Evolutionary conservation across 2,888 invertebrate genomes (phyloP), one percentile per base, ranked within the genome.

Genomic region (Meteorus cinctellus): DNA sequence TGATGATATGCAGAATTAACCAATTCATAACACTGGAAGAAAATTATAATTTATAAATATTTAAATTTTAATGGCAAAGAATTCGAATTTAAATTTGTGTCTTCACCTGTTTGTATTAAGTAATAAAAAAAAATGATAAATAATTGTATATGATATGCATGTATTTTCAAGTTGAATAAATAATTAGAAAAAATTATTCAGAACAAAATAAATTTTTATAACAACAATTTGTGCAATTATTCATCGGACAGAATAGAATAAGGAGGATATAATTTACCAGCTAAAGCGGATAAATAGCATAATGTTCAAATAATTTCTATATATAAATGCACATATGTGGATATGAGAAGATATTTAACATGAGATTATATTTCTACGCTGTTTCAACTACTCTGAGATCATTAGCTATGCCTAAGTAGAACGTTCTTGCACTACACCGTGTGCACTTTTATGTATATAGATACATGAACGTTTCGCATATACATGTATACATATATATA

Each of bases 21-120:
- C 55, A 55, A 55, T 55, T 55, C 19, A 19, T 55, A 55, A 55
- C 55, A 55, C 55, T 24, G 55, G 55, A 55, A 55, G 55, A 19
- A 8, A 8, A 55, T 55, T 19, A 24, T 55, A 55, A 55, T 48
- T 48, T n/a, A 48, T 48, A n/a, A n/a, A 48, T 48, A 48, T n/a
- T 19, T 0, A 55, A n/a, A 55, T 6, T 19, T 19, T 19, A 8
- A 6, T 2, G 8, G 8, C 4, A 6, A 55, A 55, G 19, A 19
- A 55, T 55, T 19, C 19, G 10, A 24, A 55, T 24, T 19, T 55
- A 24, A 55, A 19, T 55, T 55, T 5, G 19, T 19, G 55, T 55
- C 24, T 55, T 8, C 19, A 55, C 55, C 19, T 4, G 19, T 55
- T 55, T 24, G 2, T 55, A 55, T 55, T 55, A 8, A 24, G 55